Percentiles rank a stretch among this genome's conserved stretches.
Conservation (phyloP, 2,113 vertebrate species). For the Anguilla rostrata region DNA sequence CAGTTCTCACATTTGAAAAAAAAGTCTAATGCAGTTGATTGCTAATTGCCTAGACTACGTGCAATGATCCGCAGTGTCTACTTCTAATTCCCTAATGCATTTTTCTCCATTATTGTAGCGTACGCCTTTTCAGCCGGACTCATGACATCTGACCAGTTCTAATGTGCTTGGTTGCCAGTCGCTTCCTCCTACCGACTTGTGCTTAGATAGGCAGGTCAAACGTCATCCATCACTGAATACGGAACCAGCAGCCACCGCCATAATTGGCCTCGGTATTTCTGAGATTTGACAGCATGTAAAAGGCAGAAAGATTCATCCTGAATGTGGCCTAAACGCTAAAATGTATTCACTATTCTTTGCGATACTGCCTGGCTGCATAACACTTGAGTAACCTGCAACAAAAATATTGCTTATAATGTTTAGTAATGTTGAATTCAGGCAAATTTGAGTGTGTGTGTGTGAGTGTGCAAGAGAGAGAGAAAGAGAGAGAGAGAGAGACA, state of each 20-base stretch:
- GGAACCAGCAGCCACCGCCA: conserved; percentile 2
- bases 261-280: conserved; percentile 19
- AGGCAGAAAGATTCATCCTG: neutral
- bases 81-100: conserved; percentile 10
- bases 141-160: conserved; percentile 19
- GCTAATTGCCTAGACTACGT: neutral
- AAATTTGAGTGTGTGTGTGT: no score
- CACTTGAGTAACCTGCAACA: neutral
- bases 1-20: neutral
- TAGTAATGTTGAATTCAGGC: no score
- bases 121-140: conserved; percentile 19
- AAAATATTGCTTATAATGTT: neutral
- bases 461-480: no score
- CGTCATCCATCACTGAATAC: conserved; percentile 17
- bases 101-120: conserved; percentile 2
- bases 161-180: conserved; percentile 21
- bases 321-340: neutral
- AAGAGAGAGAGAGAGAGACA: no score
- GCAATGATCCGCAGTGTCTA: neutral
- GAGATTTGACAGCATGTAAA: conserved; percentile 12
- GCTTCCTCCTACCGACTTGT: neutral
- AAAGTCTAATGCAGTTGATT: neutral
- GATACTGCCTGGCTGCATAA: neutral
- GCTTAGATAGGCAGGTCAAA: conserved; percentile 14
- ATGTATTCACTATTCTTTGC: neutral